These are phyloP conservation scores for Aethina tumida DNA, from an alignment of 1,140 invertebrate genomes.

Conservation along the genomic window DNA sequence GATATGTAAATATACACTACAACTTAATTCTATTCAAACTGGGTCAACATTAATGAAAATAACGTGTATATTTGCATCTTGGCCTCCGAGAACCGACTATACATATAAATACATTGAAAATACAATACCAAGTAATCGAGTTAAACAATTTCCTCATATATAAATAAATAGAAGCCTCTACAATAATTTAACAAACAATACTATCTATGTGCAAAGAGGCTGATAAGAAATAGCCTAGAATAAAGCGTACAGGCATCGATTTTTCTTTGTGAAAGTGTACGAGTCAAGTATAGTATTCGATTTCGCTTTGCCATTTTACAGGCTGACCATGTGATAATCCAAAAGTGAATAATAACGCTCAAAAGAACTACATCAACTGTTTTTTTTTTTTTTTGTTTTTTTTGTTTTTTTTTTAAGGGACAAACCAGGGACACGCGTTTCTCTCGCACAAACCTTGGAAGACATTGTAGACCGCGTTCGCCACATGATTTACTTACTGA, in stretches of 20 bases:
- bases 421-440: too few species aligned
- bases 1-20: slow-evolving; percentile 4
- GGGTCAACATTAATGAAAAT: slow-evolving; percentile 6
- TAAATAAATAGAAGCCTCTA: slow-evolving; percentile 32
- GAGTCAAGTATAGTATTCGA: too few species aligned
- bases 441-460: too few species aligned
- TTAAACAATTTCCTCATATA: slow-evolving; percentile 24
- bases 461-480: too few species aligned
- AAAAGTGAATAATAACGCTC: too few species aligned
- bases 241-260: slow-evolving; percentile 28
- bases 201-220: slow-evolving; percentile 33
- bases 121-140: slow-evolving; percentile 24
- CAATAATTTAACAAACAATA: slow-evolving; percentile 33
- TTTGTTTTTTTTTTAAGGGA: too few species aligned
- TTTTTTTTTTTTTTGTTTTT: too few species aligned
- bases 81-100: slow-evolving; percentile 10
- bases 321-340: too few species aligned
- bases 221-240: slow-evolving; percentile 20
- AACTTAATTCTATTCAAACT: not conserved
- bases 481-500: too few species aligned
- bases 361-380: too few species aligned
- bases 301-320: too few species aligned
- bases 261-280: too few species aligned
- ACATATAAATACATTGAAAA: slow-evolving; percentile 19
- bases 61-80: slow-evolving; percentile 6